Conservation (phyloP, 2,888 invertebrate genomes). For the Chirona hameri region DNA sequence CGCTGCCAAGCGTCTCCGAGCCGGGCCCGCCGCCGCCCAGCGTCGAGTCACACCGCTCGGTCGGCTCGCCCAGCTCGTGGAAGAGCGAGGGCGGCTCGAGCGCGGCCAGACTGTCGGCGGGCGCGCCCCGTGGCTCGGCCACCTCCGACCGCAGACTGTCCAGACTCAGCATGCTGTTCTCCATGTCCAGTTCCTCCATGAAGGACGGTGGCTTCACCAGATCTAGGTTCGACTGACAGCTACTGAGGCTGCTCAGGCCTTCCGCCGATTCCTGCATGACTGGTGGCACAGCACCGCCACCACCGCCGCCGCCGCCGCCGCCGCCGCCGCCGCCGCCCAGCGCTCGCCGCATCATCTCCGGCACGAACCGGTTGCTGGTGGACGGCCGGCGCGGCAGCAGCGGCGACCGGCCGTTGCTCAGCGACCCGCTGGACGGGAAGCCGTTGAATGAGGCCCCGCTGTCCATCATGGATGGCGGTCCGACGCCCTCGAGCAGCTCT, state of each 20-base stretch:
- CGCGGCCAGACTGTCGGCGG: background rate
- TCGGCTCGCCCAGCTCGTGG: conserved; percentile 49
- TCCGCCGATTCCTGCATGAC: conserved; percentile 32
- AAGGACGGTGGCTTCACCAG: conserved; percentile 78
- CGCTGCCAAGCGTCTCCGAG: conserved; percentile 55
- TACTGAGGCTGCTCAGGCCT: conserved; percentile 45
- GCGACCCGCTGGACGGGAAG: conserved; percentile 1
- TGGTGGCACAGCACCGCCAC: no score
- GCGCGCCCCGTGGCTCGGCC: conserved; percentile 49
- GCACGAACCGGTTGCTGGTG: conserved; percentile 47
- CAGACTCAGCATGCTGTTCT: conserved; percentile 77
- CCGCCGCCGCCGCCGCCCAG: conserved; percentile 53
- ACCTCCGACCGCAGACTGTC: conserved; percentile 77
- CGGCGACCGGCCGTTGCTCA: conserved; percentile 4
- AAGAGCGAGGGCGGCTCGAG: conserved; percentile 35
- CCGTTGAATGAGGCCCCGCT: conserved; percentile 25
- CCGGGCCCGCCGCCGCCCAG: conserved; percentile 49
- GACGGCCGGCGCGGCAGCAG: background rate
- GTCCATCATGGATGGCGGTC: conserved; percentile 24
- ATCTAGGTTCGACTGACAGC: conserved; percentile 64
- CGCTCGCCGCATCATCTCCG: conserved; percentile 68
- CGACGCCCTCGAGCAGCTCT: conserved; percentile 29
- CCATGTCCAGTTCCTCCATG: conserved; percentile 70
- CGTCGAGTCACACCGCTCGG: conserved; percentile 47
- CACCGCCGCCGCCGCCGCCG: conserved; percentile 31